Conservation (phyloP, 2,113 vertebrate species). For the Sinocyclocheilus rhinocerous region DNA sequence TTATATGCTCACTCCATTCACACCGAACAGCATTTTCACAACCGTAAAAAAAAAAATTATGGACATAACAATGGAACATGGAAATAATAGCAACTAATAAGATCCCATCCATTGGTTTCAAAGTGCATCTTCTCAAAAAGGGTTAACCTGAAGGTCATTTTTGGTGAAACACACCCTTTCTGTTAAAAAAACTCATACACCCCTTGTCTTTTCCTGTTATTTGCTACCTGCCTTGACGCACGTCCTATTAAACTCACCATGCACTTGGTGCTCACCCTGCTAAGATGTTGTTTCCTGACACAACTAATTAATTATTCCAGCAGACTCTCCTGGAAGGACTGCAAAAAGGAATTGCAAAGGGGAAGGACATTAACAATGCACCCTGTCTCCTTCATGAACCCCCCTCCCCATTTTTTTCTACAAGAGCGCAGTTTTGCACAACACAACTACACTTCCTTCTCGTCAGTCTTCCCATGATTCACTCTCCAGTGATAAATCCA, state of each 20-base stretch:
- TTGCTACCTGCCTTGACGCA: conserved; percentile 80
- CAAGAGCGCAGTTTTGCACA: conserved; percentile 63
- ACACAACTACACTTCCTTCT: conserved; percentile 72
- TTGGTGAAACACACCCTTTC: conserved; percentile 72
- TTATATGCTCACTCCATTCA: neutral
- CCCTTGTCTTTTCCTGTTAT: conserved; percentile 79
- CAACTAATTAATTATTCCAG: conserved; percentile 59
- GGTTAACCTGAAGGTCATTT: conserved; percentile 47
- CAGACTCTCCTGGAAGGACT: conserved; percentile 58
- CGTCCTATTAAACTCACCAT: conserved; percentile 76
- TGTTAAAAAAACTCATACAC: conserved; percentile 73
- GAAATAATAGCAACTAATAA: conserved; percentile 59
- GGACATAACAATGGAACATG: neutral
- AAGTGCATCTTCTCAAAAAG: conserved; percentile 39
- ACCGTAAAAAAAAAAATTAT: neutral
- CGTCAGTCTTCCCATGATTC: conserved; percentile 69
- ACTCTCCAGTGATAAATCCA: conserved; percentile 54
- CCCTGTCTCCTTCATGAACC: conserved; percentile 62
- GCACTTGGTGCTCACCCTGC: conserved; percentile 64
- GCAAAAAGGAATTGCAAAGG: conserved; percentile 64
- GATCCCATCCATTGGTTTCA: conserved; percentile 10
- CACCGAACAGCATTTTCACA: neutral
- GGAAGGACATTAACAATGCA: conserved; percentile 64
- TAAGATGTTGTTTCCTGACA: conserved; percentile 55
- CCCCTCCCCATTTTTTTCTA: conserved; percentile 40